Conservation (phyloP, 2,797 vertebrate genomes). For the Anableps anableps region DNA sequence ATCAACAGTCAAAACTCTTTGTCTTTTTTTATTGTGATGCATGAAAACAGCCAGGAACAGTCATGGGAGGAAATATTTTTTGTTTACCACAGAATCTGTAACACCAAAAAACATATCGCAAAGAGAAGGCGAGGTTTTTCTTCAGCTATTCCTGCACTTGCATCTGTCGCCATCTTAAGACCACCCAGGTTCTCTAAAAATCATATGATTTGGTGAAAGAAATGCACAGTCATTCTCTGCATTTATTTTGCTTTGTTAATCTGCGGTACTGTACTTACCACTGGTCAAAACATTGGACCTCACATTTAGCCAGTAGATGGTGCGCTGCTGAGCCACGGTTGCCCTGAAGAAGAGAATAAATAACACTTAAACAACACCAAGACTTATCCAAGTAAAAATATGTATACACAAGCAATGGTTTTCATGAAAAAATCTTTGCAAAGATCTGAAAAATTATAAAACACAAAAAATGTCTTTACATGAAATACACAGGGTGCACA, state of each 20-base stretch:
- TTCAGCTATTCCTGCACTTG: slow-evolving; percentile 8
- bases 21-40: not conserved
- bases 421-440: not conserved
- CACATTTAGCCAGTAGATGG: slow-evolving; percentile 76
- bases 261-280: slow-evolving; percentile 47
- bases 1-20: not conserved
- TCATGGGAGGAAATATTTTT: not conserved
- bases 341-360: slow-evolving; percentile 61
- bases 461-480: slow-evolving; percentile 37
- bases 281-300: slow-evolving; percentile 64
- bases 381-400: not conserved
- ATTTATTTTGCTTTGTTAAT: not conserved
- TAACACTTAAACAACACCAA: not conserved
- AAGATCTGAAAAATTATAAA: not conserved
- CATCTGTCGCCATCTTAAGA: slow-evolving; percentile 23
- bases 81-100: slow-evolving; percentile 24
- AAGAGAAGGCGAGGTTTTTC: slow-evolving; percentile 38
- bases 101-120: slow-evolving; percentile 36
- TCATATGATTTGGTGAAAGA: slow-evolving; percentile 4
- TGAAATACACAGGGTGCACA: slow-evolving; percentile 55
- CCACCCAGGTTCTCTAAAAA: slow-evolving; percentile 18
- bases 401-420: not conserved
- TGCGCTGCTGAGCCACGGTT: slow-evolving; percentile 69
- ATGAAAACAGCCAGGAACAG: not conserved
- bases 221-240: not conserved